These are phyloP conservation scores for Maconellicoccus hirsutus DNA, from an alignment of 1,140 invertebrate species.

Conservation along the genomic window DNA sequence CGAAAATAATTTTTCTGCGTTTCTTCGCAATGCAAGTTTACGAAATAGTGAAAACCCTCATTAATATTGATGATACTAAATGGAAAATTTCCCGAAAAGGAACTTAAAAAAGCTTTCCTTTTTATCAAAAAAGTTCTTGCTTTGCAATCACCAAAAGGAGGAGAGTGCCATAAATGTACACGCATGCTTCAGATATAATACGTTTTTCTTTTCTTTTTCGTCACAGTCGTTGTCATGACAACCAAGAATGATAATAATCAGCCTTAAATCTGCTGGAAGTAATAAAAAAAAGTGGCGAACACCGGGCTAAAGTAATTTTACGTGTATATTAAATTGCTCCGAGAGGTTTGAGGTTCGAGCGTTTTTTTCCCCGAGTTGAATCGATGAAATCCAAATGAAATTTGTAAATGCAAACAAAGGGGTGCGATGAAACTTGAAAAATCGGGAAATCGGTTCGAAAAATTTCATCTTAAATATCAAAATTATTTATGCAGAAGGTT, in stretches of 20 bases:
- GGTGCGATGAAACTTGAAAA: too few relatives aligned
- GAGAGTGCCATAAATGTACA: slow-evolving; percentile 15
- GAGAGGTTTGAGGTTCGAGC: background rate
- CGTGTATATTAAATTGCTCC: slow-evolving; percentile 15
- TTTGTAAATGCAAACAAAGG: background rate
- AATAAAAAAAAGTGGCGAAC: slow-evolving; percentile 20
- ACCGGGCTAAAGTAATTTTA: slow-evolving; percentile 11
- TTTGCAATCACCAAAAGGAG: slow-evolving; percentile 10
- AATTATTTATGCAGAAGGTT: too few relatives aligned
- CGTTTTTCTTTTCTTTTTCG: slow-evolving; percentile 12
- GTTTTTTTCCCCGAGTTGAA: background rate
- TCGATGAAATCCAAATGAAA: background rate
- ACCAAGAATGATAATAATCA: slow-evolving; percentile 21
- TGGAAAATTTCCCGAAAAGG: background rate
- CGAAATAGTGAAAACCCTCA: background rate
- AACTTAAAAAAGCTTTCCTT: slow-evolving; percentile 1
- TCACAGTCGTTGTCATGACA: slow-evolving; percentile 3
- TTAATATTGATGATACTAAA: slow-evolving; percentile 15
- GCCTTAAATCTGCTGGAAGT: slow-evolving; percentile 20
- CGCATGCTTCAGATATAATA: slow-evolving; percentile 16
- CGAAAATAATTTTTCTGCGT: too few relatives aligned
- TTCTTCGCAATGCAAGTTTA: too few relatives aligned
- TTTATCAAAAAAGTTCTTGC: background rate
- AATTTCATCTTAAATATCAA: too few relatives aligned
- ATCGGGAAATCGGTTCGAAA: too few relatives aligned